Percentiles rank a stretch among this genome's conserved stretches.
Evolutionary conservation across 2,888 invertebrate species (phyloP).

Genomic region (Tromatobia lineatoria): DNA sequence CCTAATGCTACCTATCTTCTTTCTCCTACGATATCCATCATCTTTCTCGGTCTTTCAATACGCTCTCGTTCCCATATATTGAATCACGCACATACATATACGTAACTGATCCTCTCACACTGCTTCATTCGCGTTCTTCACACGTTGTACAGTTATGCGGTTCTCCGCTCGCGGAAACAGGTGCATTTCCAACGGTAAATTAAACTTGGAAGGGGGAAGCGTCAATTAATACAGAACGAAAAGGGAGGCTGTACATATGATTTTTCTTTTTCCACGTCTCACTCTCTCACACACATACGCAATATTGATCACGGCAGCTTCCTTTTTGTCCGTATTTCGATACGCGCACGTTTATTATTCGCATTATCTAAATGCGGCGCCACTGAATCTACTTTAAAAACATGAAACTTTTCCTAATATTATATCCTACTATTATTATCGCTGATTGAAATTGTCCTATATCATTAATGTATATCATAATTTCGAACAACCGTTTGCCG

Average conservation of each 20-base stretch:
- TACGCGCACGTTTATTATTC: too few relatives aligned
- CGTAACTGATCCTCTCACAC: conserved; percentile 52
- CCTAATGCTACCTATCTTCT: neutral
- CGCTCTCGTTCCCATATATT: conserved; percentile 54
- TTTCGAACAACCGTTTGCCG: too few relatives aligned
- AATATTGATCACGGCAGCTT: neutral
- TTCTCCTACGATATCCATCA: neutral
- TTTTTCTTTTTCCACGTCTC: conserved; percentile 24
- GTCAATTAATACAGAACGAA: conserved; percentile 71
- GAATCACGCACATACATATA: neutral
- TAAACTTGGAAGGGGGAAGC: conserved; percentile 70
- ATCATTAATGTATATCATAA: too few relatives aligned
- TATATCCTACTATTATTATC: too few relatives aligned
- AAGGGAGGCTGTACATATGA: conserved; percentile 56
- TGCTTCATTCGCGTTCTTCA: conserved; percentile 30
- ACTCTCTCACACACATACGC: neutral
- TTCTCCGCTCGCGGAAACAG: conserved; percentile 72
- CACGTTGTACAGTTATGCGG: conserved; percentile 63
- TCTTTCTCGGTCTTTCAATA: conserved; percentile 15
- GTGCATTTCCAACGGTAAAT: conserved; percentile 76
- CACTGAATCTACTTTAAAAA: too few relatives aligned
- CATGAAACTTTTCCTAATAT: too few relatives aligned
- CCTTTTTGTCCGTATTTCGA: neutral
- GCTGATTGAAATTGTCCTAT: too few relatives aligned
- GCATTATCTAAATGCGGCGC: too few relatives aligned